Conservation (phyloP, 2,113 vertebrate species). For the Aldabrachelys gigantea region DNA sequence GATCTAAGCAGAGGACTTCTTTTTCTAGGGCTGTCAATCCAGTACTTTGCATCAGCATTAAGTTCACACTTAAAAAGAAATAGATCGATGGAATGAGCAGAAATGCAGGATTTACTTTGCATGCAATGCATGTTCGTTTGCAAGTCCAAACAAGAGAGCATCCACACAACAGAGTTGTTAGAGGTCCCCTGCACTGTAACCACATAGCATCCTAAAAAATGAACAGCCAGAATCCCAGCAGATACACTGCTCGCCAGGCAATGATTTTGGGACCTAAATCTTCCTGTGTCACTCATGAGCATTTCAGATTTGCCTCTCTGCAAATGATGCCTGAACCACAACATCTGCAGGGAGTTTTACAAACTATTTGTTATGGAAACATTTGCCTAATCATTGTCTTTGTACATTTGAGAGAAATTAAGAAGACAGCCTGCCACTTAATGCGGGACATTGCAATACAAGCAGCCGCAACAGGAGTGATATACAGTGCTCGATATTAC, state of each 20-base stretch:
- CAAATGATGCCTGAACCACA: background rate
- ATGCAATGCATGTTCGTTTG: background rate
- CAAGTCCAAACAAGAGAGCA: background rate
- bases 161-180: background rate
- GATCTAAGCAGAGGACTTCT: background rate
- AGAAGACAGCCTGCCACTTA: background rate
- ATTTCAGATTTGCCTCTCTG: slow-evolving; percentile 2
- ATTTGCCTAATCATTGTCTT: slow-evolving; percentile 12
- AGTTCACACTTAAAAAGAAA: background rate
- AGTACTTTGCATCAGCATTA: background rate
- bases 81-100: background rate
- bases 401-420: background rate
- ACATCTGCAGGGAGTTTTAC: slow-evolving; percentile 29
- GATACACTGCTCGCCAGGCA: background rate
- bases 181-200: background rate
- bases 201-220: background rate
- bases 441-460: background rate
- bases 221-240: background rate
- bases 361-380: slow-evolving; percentile 36
- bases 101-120: background rate
- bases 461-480: background rate
- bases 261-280: background rate
- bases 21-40: background rate
- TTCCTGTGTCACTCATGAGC: background rate
- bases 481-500: background rate